Conservation (phyloP, 2,113 vertebrate genomes). For the Haemorhous mexicanus region DNA sequence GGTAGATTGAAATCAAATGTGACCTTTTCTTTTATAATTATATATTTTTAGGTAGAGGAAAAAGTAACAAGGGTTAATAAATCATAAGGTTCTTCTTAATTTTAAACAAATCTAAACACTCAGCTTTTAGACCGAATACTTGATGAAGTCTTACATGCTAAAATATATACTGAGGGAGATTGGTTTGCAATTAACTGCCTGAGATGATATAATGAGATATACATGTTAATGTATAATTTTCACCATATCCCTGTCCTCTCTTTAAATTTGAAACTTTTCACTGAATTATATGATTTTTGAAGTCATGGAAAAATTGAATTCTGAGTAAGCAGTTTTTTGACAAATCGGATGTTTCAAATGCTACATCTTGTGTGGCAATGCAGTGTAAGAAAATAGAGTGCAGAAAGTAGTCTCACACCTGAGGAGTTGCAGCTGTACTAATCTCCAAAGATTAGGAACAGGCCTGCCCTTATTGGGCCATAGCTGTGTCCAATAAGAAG, state of each 20-base stretch:
- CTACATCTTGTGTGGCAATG: not conserved
- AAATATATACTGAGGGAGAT: not conserved
- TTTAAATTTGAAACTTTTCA: not conserved
- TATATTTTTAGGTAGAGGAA: not conserved
- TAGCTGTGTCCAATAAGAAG: no score
- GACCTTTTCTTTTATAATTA: not conserved
- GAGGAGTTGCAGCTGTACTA: no score
- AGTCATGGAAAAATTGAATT: not conserved
- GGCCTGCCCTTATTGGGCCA: no score
- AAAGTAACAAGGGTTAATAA: not conserved
- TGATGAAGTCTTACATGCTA: not conserved
- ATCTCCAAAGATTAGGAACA: no score
- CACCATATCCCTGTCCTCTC: not conserved
- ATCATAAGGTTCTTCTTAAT: not conserved
- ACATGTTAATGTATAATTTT: not conserved
- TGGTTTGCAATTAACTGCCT: not conserved
- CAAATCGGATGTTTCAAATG: not conserved
- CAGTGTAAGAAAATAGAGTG: no score
- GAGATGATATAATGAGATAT: not conserved
- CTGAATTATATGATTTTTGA: not conserved
- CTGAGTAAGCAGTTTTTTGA: not conserved
- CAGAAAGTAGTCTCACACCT: no score
- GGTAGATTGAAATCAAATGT: not conserved
- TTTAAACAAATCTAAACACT: not conserved
- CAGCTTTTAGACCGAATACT: not conserved